Evolutionary conservation across 2,888 invertebrate genomes (phyloP).

Genomic region (Masnerella sp.): DNA sequence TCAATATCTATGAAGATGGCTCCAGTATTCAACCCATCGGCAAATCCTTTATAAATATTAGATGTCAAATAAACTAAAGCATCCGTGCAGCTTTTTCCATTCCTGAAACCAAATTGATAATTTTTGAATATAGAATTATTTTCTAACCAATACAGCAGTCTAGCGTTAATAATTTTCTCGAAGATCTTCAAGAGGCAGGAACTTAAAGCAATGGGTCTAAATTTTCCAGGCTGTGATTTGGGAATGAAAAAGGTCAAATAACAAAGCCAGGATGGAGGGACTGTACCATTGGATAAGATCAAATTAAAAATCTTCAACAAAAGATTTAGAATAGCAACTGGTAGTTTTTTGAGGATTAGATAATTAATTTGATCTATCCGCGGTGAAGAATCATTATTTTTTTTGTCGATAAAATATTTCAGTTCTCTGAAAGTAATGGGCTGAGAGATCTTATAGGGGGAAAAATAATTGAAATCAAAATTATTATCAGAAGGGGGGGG

Average conservation of each 20-base stretch:
- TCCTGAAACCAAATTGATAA: conserved; percentile 17
- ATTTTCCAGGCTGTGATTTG: conserved; percentile 11
- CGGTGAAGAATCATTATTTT: too few species aligned
- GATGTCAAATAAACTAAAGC: neutral
- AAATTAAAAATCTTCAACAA: too few species aligned
- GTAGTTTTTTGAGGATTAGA: too few species aligned
- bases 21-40: neutral
- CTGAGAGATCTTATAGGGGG: too few species aligned
- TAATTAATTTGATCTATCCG: too few species aligned
- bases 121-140: neutral
- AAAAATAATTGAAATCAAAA: too few species aligned
- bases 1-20: conserved; percentile 9
- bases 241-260: conserved; percentile 19
- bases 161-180: conserved; percentile 15
- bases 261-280: neutral
- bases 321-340: too few species aligned
- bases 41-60: conserved; percentile 1
- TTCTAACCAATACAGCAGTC: conserved; percentile 3
- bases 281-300: too few species aligned
- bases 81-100: neutral
- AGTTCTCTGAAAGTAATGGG: too few species aligned
- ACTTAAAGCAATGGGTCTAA: conserved; percentile 18
- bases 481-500: too few species aligned
- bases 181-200: conserved; percentile 5
- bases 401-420: too few species aligned